Conservation (phyloP, 2,888 invertebrate genomes). For the Lithodes maja region DNA sequence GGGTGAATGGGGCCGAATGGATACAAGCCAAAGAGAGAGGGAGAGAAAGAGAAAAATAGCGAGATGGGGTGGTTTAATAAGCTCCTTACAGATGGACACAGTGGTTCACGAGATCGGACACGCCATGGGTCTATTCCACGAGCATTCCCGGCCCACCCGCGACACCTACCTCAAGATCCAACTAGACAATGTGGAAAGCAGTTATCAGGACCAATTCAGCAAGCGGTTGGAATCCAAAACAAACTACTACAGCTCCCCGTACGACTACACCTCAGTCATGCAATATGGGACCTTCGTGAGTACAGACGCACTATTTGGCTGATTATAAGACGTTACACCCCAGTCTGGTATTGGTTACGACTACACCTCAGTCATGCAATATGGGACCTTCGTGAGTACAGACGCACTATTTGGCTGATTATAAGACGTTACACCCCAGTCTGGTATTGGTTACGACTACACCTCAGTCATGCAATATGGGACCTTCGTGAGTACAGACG, state of each 20-base stretch:
- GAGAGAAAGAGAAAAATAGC: no score
- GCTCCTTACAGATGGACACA: background rate
- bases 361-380: constrained; percentile 48
- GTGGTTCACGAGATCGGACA: constrained; percentile 57
- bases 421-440: no score
- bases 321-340: no score
- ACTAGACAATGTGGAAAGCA: background rate
- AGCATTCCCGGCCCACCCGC: constrained; percentile 32
- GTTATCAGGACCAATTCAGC: no score
- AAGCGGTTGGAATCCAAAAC: background rate
- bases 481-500: background rate
- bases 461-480: constrained; percentile 51
- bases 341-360: no score
- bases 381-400: constrained; percentile 22
- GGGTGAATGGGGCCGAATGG: no score
- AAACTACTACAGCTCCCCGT: constrained; percentile 5
- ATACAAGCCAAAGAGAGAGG: no score
- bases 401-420: no score
- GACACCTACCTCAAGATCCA: constrained; percentile 6
- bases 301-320: no score
- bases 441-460: no score
- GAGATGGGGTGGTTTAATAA: no score
- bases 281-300: constrained; percentile 38
- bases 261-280: constrained; percentile 46
- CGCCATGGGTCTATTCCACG: constrained; percentile 51